A percentile compares a stretch with the other conserved stretches of the same genome.
Evolutionary conservation across 1,140 invertebrate genomes (phyloP).

Genomic region (Melipona quadrifasciata): DNA sequence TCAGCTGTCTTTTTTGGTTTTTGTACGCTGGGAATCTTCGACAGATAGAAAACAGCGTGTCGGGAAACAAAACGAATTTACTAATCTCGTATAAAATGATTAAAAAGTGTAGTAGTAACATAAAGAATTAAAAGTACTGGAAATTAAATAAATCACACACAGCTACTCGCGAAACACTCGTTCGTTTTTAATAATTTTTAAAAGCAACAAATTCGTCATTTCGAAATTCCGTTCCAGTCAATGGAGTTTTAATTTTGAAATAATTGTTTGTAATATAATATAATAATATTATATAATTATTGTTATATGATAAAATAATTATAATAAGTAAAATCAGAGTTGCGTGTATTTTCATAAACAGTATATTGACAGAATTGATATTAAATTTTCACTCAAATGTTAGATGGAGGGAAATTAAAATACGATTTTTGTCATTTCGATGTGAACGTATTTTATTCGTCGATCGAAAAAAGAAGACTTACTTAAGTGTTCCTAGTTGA

Average conservation of each 20-base stretch:
- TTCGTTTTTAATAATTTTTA: background rate
- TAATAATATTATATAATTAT: too few species aligned
- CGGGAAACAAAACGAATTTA: background rate
- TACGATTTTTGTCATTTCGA: background rate
- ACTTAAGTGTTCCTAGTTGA: background rate
- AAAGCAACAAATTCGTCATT: background rate
- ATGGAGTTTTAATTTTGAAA: background rate
- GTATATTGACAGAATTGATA: too few species aligned
- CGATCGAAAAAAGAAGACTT: background rate
- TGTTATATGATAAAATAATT: too few species aligned
- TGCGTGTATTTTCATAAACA: background rate
- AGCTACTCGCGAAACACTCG: background rate
- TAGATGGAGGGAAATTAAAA: background rate
- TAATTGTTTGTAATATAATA: too few species aligned
- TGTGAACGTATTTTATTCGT: background rate
- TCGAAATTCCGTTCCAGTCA: background rate
- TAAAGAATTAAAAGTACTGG: too few species aligned
- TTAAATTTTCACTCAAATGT: background rate
- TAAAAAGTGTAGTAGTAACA: background rate
- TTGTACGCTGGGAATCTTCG: background rate
- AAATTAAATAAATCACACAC: too few species aligned
- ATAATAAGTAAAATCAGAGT: too few species aligned
- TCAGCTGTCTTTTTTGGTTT: constrained; percentile 2
- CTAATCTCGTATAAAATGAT: background rate
- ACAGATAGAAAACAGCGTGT: too few species aligned